phyloP scores from a whole-genome alignment of 2,888 invertebrate genomes.

The Scaptomyza polygonia region DNA sequence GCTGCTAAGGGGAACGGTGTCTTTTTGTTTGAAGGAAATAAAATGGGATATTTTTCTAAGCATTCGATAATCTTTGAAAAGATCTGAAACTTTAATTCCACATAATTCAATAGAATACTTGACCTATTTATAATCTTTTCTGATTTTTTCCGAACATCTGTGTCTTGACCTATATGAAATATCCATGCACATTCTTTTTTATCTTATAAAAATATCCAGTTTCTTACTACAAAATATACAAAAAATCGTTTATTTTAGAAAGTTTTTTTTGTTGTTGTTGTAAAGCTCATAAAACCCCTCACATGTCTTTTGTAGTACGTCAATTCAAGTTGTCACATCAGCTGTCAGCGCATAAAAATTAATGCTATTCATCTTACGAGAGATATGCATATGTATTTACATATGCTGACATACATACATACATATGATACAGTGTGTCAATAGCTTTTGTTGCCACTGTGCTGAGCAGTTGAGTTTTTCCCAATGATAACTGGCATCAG shows the following conservation, averaged over 20 bases:
- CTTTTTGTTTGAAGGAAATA: background rate
- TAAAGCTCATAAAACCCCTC: background rate
- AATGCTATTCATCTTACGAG: slow-evolving; percentile 30
- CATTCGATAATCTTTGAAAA: too few relatives aligned
- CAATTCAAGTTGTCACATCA: slow-evolving; percentile 34
- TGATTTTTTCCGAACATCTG: background rate
- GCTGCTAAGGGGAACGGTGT: slow-evolving; percentile 1
- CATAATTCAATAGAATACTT: background rate
- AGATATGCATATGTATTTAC: background rate
- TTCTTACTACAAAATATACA: slow-evolving; percentile 4
- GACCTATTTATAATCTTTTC: background rate
- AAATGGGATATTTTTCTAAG: background rate
- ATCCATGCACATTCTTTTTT: background rate
- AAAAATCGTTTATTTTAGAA: slow-evolving; percentile 33
- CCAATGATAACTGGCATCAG: slow-evolving; percentile 50
- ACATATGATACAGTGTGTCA: slow-evolving; percentile 8
- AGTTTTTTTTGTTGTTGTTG: slow-evolving; percentile 27
- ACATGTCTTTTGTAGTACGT: slow-evolving; percentile 5
- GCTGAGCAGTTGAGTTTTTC: slow-evolving; percentile 36
- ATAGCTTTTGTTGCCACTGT: slow-evolving; percentile 1
- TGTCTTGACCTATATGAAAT: slow-evolving; percentile 9
- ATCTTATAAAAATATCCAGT: slow-evolving; percentile 31
- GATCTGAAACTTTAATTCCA: too few relatives aligned
- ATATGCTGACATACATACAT: background rate
- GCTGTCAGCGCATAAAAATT: slow-evolving; percentile 40